Conservation (phyloP, 2,888 invertebrate genomes). For the Mythimna vitellina region DNA sequence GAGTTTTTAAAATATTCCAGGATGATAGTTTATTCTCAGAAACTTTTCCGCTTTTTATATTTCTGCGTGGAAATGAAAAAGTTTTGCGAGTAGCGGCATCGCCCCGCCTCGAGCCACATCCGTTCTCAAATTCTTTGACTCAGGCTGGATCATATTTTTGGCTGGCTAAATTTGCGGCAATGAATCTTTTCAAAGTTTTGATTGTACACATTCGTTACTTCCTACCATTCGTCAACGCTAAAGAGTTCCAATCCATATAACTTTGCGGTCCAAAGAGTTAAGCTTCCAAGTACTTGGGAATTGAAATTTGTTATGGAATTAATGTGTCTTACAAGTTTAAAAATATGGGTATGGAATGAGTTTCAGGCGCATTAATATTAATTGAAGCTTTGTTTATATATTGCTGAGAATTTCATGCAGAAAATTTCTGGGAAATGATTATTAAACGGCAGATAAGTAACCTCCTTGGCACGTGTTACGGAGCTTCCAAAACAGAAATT, state of each 20-base stretch:
- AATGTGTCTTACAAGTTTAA: slow-evolving; percentile 61
- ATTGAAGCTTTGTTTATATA: slow-evolving; percentile 26
- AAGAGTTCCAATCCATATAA: slow-evolving; percentile 80
- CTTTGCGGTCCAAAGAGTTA: slow-evolving; percentile 82
- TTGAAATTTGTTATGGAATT: slow-evolving; percentile 72
- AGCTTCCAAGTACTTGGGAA: slow-evolving; percentile 75
- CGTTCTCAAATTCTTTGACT: slow-evolving; percentile 77
- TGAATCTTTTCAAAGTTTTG: slow-evolving; percentile 88
- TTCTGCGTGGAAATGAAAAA: slow-evolving; percentile 75
- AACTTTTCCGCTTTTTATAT: slow-evolving; percentile 69
- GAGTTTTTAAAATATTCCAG: slow-evolving; percentile 55
- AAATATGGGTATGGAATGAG: slow-evolving; percentile 54
- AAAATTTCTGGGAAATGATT: not conserved
- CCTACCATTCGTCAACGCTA: slow-evolving; percentile 82
- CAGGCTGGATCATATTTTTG: slow-evolving; percentile 82
- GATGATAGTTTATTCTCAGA: slow-evolving; percentile 67
- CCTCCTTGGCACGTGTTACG: not conserved
- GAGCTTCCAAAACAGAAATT: not conserved
- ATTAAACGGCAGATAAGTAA: not conserved
- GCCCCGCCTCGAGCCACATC: slow-evolving; percentile 70
- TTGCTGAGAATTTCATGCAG: not conserved
- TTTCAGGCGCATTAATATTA: slow-evolving; percentile 26
- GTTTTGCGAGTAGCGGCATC: slow-evolving; percentile 67
- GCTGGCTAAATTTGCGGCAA: slow-evolving; percentile 81
- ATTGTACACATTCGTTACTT: slow-evolving; percentile 88